phyloP scores from a whole-genome alignment of 2,888 invertebrate species.

The Eupithecia centaureata region DNA sequence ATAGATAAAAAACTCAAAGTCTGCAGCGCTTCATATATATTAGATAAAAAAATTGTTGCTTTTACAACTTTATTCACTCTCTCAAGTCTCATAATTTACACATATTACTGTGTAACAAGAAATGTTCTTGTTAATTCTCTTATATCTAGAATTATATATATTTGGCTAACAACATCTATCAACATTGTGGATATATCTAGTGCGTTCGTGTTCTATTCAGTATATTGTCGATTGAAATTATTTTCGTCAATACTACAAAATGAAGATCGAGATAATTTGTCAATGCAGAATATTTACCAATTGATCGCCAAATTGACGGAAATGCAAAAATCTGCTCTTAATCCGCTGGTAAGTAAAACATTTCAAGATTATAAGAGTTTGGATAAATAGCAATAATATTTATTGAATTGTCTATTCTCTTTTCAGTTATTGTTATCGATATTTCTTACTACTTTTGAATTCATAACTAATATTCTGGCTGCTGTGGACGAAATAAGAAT shows the following conservation, averaged over 20 bases:
- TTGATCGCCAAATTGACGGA: background rate
- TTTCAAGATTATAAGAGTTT: no score
- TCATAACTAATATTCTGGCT: no score
- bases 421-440: no score
- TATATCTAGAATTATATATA: background rate
- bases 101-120: background rate
- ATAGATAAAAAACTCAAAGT: background rate
- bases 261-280: constrained; percentile 1
- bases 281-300: background rate
- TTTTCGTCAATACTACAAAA: background rate
- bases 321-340: constrained; percentile 8
- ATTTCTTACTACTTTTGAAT: no score
- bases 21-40: background rate
- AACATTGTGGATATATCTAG: background rate
- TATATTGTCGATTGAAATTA: background rate
- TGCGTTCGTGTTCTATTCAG: background rate
- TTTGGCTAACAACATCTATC: background rate
- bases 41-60: background rate
- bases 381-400: no score
- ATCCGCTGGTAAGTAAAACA: background rate
- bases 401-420: no score
- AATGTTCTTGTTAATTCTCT: background rate
- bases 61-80: background rate
- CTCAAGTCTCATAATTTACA: background rate
- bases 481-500: no score